Percentiles rank a stretch among this genome's conserved stretches.
These are phyloP conservation scores for Hydropsyche tenuis DNA, from an alignment of 1,140 invertebrate genomes.

Conservation along the genomic window DNA sequence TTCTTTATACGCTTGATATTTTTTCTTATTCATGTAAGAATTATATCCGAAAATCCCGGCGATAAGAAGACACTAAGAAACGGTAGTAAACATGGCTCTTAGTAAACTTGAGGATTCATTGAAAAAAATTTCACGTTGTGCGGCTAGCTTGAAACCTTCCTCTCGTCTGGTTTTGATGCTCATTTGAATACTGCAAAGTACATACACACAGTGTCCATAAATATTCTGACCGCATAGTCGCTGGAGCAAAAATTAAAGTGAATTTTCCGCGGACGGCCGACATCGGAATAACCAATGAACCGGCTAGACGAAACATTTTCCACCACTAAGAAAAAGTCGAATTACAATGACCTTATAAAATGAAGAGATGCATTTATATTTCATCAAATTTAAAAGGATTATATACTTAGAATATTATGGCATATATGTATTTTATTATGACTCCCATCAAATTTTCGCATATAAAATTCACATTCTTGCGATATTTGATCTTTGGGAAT, in stretches of 20 bases:
- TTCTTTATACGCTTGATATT: too few relatives aligned
- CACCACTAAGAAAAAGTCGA: not conserved
- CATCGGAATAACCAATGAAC: slow-evolving; percentile 33
- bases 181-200: slow-evolving; percentile 47
- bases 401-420: too few relatives aligned
- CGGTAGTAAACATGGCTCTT: not conserved
- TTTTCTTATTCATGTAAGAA: not conserved
- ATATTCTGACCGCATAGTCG: slow-evolving; percentile 36
- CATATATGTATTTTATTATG: too few relatives aligned
- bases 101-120: not conserved
- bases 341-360: too few relatives aligned
- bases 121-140: not conserved
- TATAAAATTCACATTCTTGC: too few relatives aligned
- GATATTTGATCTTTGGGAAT: too few relatives aligned
- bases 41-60: slow-evolving; percentile 13
- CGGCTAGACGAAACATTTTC: not conserved
- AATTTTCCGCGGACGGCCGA: slow-evolving; percentile 27
- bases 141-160: too few relatives aligned
- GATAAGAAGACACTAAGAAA: not conserved
- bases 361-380: too few relatives aligned
- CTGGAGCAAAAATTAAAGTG: slow-evolving; percentile 33
- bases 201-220: slow-evolving; percentile 18
- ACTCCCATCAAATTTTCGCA: too few relatives aligned
- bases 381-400: too few relatives aligned
- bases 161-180: not conserved